phyloP scores from a whole-genome alignment of 2,888 invertebrate species.

The Apamea monoglypha region DNA sequence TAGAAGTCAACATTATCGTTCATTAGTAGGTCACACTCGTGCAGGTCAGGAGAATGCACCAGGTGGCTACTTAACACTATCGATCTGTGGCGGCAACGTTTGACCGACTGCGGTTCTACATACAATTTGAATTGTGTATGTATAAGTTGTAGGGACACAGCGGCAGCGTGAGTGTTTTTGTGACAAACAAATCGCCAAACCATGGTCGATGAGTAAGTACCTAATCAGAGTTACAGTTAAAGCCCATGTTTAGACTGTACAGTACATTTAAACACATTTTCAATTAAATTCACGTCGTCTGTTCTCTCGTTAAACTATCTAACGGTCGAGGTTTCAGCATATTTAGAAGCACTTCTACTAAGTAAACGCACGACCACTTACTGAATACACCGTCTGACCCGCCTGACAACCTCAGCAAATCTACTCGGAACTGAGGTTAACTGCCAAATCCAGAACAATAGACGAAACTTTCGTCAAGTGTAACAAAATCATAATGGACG shows the following conservation, averaged over 20 bases:
- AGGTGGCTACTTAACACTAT: conserved; percentile 24
- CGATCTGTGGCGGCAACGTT: conserved; percentile 23
- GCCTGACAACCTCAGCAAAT: background rate
- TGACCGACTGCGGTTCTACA: background rate
- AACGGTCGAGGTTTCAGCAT: background rate
- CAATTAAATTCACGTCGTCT: background rate
- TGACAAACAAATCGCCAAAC: background rate
- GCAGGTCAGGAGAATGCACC: conserved; percentile 25
- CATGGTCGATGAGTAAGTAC: background rate
- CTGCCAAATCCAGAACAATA: conserved; percentile 31
- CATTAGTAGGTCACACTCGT: conserved; percentile 33
- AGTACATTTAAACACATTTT: background rate
- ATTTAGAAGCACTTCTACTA: background rate
- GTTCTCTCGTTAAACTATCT: background rate
- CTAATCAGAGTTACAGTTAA: background rate
- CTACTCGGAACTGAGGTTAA: conserved; percentile 23
- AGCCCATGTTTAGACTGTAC: background rate
- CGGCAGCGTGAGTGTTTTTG: background rate
- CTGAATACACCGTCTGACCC: background rate
- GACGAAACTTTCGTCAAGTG: conserved; percentile 18
- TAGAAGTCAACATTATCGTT: conserved; percentile 16
- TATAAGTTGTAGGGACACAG: background rate
- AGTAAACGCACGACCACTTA: background rate
- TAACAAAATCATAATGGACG: conserved; percentile 21
- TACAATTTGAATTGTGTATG: conserved; percentile 5